A percentile compares a stretch with the other conserved stretches of the same genome.
Evolutionary conservation across 92 coral and sea anemone species (phyloP).

Genomic region (Palythoa grandiflora): DNA sequence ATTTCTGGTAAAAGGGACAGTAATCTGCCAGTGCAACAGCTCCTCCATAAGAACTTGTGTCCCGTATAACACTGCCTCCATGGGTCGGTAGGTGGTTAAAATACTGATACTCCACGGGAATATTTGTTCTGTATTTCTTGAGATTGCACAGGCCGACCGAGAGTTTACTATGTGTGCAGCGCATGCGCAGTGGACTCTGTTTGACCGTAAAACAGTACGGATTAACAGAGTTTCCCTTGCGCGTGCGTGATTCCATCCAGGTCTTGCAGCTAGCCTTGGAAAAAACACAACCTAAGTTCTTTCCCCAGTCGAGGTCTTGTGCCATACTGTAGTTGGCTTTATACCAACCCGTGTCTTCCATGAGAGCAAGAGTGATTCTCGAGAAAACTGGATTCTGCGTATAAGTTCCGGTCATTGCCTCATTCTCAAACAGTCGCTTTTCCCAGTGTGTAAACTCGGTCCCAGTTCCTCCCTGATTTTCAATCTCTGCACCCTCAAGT

Average conservation of each 20-base stretch:
- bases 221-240: conserved; percentile 65
- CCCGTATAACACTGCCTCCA: conserved; percentile 67
- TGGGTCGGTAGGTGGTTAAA: conserved; percentile 84
- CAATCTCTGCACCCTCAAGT: conserved; percentile 97
- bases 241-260: conserved; percentile 90
- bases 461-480: conserved; percentile 95
- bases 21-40: conserved; percentile 96
- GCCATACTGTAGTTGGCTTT: conserved; percentile 91
- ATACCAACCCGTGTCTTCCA: conserved; percentile 99
- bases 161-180: conserved; percentile 94
- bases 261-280: conserved; percentile 94
- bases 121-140: conserved; percentile 68
- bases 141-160: conserved; percentile 96
- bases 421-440: conserved; percentile 96
- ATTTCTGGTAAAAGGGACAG: conserved; percentile 97
- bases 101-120: conserved; percentile 91
- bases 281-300: conserved; percentile 86
- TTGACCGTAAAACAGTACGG: conserved; percentile 93
- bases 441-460: conserved; percentile 99
- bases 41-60: conserved; percentile 91
- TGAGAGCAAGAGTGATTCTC: conserved; percentile 88
- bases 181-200: conserved; percentile 90
- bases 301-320: conserved; percentile 96
- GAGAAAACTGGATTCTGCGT: conserved; percentile 99
- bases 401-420: conserved; percentile 99